These are phyloP conservation scores for Brachionus rotundiformis DNA, from an alignment of 1,140 invertebrate species.

Conservation along the genomic window DNA sequence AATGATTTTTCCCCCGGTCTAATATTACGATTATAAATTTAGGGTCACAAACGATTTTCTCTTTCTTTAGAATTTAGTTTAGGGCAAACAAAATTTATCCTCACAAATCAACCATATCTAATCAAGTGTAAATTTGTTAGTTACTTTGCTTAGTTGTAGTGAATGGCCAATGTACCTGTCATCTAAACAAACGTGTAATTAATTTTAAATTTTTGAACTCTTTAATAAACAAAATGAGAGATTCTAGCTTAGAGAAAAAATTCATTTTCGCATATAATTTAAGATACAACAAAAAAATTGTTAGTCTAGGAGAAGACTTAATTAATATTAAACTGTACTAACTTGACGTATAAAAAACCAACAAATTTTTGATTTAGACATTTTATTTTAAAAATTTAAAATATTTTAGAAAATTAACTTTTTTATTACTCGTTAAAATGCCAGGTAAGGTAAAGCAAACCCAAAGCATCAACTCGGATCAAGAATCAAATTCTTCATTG, in stretches of 20 bases:
- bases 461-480: not conserved
- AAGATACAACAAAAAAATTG: not conserved
- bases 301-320: not conserved
- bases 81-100: not conserved
- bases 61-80: not conserved
- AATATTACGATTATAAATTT: not conserved
- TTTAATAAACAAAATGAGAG: not conserved
- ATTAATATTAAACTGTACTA: slow-evolving; percentile 1
- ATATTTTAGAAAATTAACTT: not conserved
- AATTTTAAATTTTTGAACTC: not conserved
- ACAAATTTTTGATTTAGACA: not conserved
- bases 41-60: slow-evolving; percentile 3
- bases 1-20: not conserved
- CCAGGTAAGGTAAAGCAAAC: not conserved
- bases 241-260: slow-evolving; percentile 22
- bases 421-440: not conserved
- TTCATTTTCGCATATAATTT: slow-evolving; percentile 21
- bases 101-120: not conserved
- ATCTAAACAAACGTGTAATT: not conserved
- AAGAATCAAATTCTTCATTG: not conserved
- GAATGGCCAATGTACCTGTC: not conserved
- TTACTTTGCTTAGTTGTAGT: not conserved
- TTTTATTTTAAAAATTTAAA: not conserved
- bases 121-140: slow-evolving; percentile 7
- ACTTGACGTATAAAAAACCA: not conserved